These are phyloP conservation scores for Callaeas wilsoni DNA, from an alignment of 2,113 vertebrate genomes.

Conservation along the genomic window DNA sequence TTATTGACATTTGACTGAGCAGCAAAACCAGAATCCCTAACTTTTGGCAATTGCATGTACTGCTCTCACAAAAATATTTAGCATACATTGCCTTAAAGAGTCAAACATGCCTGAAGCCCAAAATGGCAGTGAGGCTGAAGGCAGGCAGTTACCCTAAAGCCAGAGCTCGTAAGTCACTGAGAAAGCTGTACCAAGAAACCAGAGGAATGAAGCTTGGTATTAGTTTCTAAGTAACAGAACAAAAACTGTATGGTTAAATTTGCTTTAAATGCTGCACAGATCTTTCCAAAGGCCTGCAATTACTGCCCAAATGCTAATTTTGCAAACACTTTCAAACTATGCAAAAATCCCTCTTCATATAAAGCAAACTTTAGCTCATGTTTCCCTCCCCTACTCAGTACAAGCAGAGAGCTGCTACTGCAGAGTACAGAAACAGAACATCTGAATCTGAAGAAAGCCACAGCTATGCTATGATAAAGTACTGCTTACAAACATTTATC, in stretches of 20 bases:
- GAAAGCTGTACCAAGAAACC: background rate
- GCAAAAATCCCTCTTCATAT: background rate
- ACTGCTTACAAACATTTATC: background rate
- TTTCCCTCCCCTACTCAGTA: background rate
- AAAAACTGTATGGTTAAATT: background rate
- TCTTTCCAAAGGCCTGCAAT: background rate
- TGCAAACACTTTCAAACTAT: background rate
- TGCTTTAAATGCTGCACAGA: background rate
- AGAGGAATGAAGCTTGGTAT: background rate
- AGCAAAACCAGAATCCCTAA: background rate
- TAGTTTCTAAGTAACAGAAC: background rate
- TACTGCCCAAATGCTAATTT: background rate
- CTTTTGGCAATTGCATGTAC: background rate
- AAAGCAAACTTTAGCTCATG: constrained; percentile 25
- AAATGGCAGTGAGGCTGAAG: constrained; percentile 7
- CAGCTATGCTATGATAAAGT: background rate
- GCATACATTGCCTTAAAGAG: background rate
- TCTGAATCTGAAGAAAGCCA: background rate
- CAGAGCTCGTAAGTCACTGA: background rate
- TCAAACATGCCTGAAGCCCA: background rate
- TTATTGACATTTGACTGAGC: background rate
- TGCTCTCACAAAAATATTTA: background rate
- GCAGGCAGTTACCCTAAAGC: background rate
- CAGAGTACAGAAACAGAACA: background rate
- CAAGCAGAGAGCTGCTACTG: background rate